A percentile compares a stretch with the other conserved stretches of the same genome.
These are phyloP conservation scores for Calephelis perditalis DNA, from an alignment of 2,888 invertebrate genomes.

Conservation along the genomic window DNA sequence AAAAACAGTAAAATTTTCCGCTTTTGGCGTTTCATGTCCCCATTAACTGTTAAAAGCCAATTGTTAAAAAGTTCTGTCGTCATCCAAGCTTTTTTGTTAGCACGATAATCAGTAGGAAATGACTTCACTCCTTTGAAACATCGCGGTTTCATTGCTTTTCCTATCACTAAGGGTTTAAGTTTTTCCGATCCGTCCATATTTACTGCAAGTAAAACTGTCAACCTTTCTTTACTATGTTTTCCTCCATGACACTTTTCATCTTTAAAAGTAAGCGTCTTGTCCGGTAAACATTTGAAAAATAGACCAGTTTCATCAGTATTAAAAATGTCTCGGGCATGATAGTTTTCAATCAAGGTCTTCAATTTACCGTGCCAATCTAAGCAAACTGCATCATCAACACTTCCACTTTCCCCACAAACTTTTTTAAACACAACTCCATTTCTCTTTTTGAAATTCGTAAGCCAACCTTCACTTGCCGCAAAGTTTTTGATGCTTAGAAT, in stretches of 20 bases:
- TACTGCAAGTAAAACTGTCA: constrained; percentile 28
- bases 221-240: constrained; percentile 29
- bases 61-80: background rate
- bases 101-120: constrained; percentile 1
- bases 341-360: constrained; percentile 22
- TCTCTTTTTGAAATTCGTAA: background rate
- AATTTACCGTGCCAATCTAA: constrained; percentile 21
- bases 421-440: constrained; percentile 11
- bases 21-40: background rate
- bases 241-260: constrained; percentile 30
- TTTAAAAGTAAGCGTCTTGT: constrained; percentile 23
- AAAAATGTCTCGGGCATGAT: constrained; percentile 24
- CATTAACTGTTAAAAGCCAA: too few species aligned
- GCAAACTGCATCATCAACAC: constrained; percentile 5
- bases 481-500: too few species aligned
- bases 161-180: constrained; percentile 27
- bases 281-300: constrained; percentile 6
- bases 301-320: constrained; percentile 19
- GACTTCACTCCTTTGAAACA: constrained; percentile 1
- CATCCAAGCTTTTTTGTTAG: background rate
- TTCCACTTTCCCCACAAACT: constrained; percentile 6
- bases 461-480: too few species aligned
- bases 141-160: constrained; percentile 17
- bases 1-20: constrained; percentile 1
- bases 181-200: constrained; percentile 30